phyloP scores from a whole-genome alignment of 2,113 vertebrate genomes.

The Neotoma lepida region DNA sequence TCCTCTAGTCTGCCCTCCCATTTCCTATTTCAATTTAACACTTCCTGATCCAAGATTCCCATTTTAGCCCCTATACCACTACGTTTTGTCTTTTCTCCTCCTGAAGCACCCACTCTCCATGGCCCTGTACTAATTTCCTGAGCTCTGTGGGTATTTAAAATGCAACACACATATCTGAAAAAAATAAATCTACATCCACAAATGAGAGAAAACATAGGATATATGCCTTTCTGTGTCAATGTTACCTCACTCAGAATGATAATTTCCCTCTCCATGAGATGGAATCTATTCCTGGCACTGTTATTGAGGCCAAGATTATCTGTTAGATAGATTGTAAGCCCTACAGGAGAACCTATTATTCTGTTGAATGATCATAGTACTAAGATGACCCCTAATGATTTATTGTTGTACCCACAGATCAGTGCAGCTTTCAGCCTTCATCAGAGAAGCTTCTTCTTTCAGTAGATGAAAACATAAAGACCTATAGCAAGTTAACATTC shows the following conservation, averaged over 20 bases:
- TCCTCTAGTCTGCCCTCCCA: background rate
- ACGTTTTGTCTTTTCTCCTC: background rate
- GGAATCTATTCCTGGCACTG: background rate
- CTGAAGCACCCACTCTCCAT: background rate
- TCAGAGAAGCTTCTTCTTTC: background rate
- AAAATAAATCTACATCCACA: background rate
- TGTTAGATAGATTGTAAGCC: background rate
- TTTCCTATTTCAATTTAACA: background rate
- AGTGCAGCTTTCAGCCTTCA: no score
- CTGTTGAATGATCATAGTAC: background rate
- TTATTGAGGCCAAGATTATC: background rate
- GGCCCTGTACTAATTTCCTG: background rate
- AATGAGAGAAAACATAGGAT: background rate
- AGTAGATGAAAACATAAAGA: background rate
- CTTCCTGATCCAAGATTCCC: background rate
- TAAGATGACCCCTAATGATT: background rate
- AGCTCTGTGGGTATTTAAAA: background rate
- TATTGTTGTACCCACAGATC: background rate
- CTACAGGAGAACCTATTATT: background rate
- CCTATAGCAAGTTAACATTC: background rate
- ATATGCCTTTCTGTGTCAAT: background rate
- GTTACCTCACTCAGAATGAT: background rate
- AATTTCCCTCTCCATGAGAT: background rate
- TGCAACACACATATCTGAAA: background rate
- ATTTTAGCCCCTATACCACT: no score